Evolutionary conservation across 2,797 vertebrate genomes (phyloP), one percentile per base, ranked within the genome.

Genomic region (Lerista edwardsae): DNA sequence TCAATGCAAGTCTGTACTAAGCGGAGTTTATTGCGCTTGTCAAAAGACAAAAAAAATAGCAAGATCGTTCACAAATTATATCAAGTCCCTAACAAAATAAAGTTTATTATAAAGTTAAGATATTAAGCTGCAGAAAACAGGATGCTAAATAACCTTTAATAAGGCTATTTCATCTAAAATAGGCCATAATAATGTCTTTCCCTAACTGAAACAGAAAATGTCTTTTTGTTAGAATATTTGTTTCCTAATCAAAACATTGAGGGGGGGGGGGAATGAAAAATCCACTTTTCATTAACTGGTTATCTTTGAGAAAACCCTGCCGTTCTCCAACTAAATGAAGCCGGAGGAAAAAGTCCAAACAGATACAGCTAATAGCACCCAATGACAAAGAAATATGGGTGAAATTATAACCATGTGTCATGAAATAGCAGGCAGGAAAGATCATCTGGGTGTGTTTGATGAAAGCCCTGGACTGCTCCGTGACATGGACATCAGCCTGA

Each of bases 361-460:
- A 95, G 94, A 95, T 94, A 94, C 93, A 95, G 91, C 94, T 93
- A 94, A 94, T 95, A 94, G 95, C 93, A 94, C 94, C 93, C 92
- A 91, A 88, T 51, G 90, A 93, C 94, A 94, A 94, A 87, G 92
- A 93, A 95, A 93, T 95, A 93, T 85, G 95, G 93, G 89, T 91
- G 93, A 95, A 96, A 97, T 96, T 96, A 95, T 95, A 96, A 95
- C 94, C 95, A 96, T 86, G 94, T 96, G 96, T 95, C 95, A 91
- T 86, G 81, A 90, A 94, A 95, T 87, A 90, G 88, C 64, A 87
- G 92, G 93, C 95, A 96, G 92, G 93, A 95, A 94, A 93, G 94
- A 95, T 94, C 94, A 95, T 96, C 93, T 95, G 96, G 94, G 93
- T 92, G 92, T 92, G 82, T 93, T 96, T 96, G 94, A 95, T 96